Conservation (phyloP, 2,113 vertebrate genomes). For the Anolis carolinensis region DNA sequence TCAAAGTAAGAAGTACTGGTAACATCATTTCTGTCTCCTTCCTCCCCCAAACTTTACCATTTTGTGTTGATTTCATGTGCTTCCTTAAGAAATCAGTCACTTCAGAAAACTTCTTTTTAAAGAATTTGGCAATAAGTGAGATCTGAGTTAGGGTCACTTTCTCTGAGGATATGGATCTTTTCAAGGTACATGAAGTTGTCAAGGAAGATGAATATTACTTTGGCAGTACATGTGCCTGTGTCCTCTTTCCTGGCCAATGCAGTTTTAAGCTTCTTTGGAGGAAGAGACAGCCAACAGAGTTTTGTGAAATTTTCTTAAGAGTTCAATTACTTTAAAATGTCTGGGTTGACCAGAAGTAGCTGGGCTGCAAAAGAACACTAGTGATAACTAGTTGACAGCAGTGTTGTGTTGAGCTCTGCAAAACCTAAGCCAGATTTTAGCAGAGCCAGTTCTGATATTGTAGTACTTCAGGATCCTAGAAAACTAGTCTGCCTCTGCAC, state of each 20-base stretch:
- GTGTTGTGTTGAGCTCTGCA: not conserved
- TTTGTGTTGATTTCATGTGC: not conserved
- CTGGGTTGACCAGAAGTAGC: not conserved
- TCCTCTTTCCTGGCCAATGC: not conserved
- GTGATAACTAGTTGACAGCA: not conserved
- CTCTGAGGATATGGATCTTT: not conserved
- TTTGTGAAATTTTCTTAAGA: not conserved
- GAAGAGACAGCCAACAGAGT: not conserved
- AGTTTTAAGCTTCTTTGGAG: not conserved
- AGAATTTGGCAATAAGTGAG: not conserved
- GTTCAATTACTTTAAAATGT: too few relatives aligned
- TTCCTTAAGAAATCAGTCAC: not conserved
- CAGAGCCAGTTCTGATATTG: not conserved
- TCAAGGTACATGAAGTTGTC: not conserved
- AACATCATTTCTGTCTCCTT: not conserved
- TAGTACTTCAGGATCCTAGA: not conserved
- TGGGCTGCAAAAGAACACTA: not conserved
- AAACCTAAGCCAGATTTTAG: not conserved
- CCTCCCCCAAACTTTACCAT: not conserved
- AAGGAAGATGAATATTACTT: not conserved
- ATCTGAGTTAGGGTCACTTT: not conserved
- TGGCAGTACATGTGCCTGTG: not conserved
- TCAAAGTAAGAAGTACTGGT: constrained; percentile 79
- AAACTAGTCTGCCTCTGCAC: not conserved
- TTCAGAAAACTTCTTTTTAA: not conserved